Evolutionary conservation across 2,888 invertebrate species (phyloP).

Genomic region (Amphimallon solstitiale): DNA sequence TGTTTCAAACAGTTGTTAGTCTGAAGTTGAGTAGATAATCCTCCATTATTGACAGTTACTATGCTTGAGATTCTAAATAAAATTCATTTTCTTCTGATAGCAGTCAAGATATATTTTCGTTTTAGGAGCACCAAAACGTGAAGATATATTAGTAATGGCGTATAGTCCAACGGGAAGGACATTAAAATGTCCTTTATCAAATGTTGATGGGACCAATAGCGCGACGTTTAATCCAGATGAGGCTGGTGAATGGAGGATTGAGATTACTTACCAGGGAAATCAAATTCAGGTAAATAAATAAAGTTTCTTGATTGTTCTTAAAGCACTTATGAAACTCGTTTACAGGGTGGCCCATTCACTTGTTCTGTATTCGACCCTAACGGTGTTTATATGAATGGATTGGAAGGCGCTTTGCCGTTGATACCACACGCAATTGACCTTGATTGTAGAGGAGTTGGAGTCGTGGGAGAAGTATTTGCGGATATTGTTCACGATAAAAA

Average conservation of each 20-base stretch:
- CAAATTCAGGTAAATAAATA: conserved; percentile 77
- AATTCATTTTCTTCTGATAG: too few relatives aligned
- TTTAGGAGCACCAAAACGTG: conserved; percentile 77
- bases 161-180: conserved; percentile 89
- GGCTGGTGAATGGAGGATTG: conserved; percentile 96
- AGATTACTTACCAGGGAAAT: conserved; percentile 94
- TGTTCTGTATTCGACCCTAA: conserved; percentile 96
- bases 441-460: conserved; percentile 79
- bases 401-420: conserved; percentile 85
- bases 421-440: conserved; percentile 87
- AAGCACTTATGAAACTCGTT: conserved; percentile 26
- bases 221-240: conserved; percentile 98
- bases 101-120: too few relatives aligned
- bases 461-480: conserved; percentile 86
- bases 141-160: conserved; percentile 92
- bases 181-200: conserved; percentile 83
- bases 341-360: conserved; percentile 92
- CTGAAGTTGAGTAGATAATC: too few relatives aligned
- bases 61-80: too few relatives aligned
- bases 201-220: conserved; percentile 89
- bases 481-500: conserved; percentile 91
- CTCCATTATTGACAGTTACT: too few relatives aligned
- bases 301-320: not conserved
- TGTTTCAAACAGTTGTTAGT: too few relatives aligned
- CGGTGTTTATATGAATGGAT: conserved; percentile 82